Evolutionary conservation across 2,113 vertebrate genomes (phyloP).

Genomic region (Melanerpes formicivorus): DNA sequence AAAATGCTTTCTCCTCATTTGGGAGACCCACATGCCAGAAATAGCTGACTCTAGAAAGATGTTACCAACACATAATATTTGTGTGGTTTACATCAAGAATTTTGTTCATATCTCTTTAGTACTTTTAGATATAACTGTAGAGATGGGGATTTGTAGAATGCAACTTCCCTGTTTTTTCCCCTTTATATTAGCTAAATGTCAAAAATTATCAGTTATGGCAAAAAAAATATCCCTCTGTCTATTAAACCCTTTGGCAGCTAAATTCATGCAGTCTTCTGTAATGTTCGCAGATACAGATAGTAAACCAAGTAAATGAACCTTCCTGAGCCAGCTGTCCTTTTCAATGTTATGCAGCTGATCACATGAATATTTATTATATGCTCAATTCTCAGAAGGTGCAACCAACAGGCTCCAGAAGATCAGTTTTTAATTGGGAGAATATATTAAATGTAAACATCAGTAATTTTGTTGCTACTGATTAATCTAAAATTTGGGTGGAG

Average conservation of each 20-base stretch:
- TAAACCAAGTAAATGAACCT: slow-evolving; percentile 69
- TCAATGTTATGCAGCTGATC: slow-evolving; percentile 60
- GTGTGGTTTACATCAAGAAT: slow-evolving; percentile 21
- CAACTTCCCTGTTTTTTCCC: slow-evolving; percentile 39
- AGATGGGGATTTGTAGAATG: slow-evolving; percentile 47
- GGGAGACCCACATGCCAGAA: background rate
- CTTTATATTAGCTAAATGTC: slow-evolving; percentile 58
- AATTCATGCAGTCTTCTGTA: slow-evolving; percentile 71
- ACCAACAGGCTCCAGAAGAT: background rate
- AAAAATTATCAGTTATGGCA: slow-evolving; percentile 58
- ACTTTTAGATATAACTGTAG: background rate
- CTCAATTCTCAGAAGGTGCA: slow-evolving; percentile 48
- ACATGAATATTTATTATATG: slow-evolving; percentile 73
- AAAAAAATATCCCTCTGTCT: slow-evolving; percentile 15
- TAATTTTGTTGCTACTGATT: slow-evolving; percentile 29
- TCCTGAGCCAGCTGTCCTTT: slow-evolving; percentile 74
- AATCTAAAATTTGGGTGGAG: background rate
- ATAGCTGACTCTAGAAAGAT: slow-evolving; percentile 18
- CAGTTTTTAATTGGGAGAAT: slow-evolving; percentile 58
- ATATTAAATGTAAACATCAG: background rate
- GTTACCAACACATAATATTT: slow-evolving; percentile 42
- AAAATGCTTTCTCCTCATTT: background rate
- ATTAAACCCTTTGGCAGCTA: slow-evolving; percentile 51
- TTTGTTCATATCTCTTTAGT: slow-evolving; percentile 41
- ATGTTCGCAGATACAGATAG: slow-evolving; percentile 63